Evolutionary conservation across 1,140 invertebrate genomes (phyloP).

Genomic region (Druon quercuslanigerum): DNA sequence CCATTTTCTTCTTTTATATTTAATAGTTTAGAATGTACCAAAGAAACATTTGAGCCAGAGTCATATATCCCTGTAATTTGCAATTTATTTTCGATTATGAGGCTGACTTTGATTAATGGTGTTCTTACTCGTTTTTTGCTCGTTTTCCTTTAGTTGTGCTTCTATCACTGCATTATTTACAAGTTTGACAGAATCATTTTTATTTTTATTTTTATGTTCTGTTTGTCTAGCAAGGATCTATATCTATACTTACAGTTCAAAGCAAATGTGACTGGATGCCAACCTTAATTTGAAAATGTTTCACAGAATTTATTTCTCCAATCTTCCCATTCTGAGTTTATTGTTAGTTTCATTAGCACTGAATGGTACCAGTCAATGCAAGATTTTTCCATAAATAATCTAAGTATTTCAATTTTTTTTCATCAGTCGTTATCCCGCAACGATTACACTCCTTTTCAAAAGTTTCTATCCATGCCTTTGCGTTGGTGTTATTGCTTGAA

Average conservation of each 20-base stretch:
- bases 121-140: not conserved
- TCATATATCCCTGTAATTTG: constrained; percentile 40
- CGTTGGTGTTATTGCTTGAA: constrained; percentile 25
- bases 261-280: too few relatives aligned
- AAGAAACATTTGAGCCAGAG: constrained; percentile 55
- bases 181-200: too few relatives aligned
- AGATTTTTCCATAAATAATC: constrained; percentile 38
- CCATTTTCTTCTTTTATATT: constrained; percentile 45
- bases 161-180: too few relatives aligned
- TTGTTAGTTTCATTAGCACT: constrained; percentile 43
- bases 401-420: constrained; percentile 51
- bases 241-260: too few relatives aligned
- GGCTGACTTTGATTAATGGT: constrained; percentile 43
- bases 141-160: too few relatives aligned
- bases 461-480: constrained; percentile 28
- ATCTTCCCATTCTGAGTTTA: constrained; percentile 43
- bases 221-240: too few relatives aligned
- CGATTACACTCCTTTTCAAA: constrained; percentile 39
- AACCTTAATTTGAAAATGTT: constrained; percentile 54
- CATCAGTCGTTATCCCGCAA: constrained; percentile 49
- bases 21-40: constrained; percentile 57
- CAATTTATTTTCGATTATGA: constrained; percentile 38
- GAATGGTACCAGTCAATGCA: constrained; percentile 47
- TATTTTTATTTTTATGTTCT: too few relatives aligned
- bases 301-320: constrained; percentile 52